These are phyloP conservation scores for Trachelipus rathkii DNA, from an alignment of 1,140 invertebrate species.

Conservation along the genomic window DNA sequence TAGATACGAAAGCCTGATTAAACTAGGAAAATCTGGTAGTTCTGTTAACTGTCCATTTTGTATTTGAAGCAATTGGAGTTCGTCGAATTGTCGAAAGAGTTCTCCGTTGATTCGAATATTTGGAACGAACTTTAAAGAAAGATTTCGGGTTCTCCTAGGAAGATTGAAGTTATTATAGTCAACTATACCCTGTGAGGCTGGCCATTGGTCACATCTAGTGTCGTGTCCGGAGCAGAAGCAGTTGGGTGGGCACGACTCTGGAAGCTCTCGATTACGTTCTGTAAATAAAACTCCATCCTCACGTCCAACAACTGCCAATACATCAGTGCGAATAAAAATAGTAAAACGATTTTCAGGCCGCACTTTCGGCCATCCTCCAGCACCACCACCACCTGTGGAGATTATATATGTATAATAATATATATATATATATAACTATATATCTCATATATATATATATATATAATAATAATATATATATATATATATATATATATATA, in stretches of 20 bases:
- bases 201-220: not conserved
- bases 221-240: not conserved
- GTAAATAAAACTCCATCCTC: not conserved
- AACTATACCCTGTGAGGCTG: not conserved
- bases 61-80: not conserved
- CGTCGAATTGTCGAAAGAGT: not conserved
- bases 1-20: not conserved
- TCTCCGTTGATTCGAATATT: not conserved
- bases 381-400: too few species aligned
- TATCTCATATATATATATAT: too few species aligned
- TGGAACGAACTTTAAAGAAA: not conserved
- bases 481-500: too few species aligned
- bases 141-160: not conserved
- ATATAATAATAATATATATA: too few species aligned
- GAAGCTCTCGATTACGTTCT: not conserved
- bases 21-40: not conserved
- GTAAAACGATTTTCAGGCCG: too few species aligned
- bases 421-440: too few species aligned
- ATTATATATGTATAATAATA: too few species aligned
- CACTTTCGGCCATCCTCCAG: too few species aligned
- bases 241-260: not conserved
- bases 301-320: not conserved
- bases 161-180: not conserved
- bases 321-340: too few species aligned
- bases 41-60: not conserved